These are phyloP conservation scores for Stegostoma tigrinum DNA, from an alignment of 2,113 vertebrate genomes.

Conservation along the genomic window DNA sequence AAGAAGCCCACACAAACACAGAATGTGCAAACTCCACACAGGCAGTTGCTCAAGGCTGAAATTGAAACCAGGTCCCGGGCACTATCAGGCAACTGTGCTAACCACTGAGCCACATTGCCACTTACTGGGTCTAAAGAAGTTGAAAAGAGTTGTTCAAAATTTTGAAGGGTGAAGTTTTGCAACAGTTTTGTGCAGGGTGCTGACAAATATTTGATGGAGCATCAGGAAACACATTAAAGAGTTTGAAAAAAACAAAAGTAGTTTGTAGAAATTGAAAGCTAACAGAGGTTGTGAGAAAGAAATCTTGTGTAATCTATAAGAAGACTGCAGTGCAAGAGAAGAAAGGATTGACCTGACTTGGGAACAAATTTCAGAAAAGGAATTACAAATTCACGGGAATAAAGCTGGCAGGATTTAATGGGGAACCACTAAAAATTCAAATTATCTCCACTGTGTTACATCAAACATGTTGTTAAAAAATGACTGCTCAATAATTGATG, in stretches of 20 bases:
- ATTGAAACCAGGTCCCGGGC: no score
- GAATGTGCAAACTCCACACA: no score
- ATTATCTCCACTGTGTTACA: not conserved
- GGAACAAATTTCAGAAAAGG: not conserved
- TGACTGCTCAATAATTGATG: not conserved
- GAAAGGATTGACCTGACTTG: not conserved
- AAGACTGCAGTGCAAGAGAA: not conserved
- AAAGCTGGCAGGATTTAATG: not conserved
- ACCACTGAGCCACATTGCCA: no score
- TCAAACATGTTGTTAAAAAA: not conserved
- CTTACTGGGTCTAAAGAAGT: not conserved
- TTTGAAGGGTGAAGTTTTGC: not conserved
- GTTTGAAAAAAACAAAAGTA: not conserved
- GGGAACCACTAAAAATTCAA: not conserved
- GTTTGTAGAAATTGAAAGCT: not conserved
- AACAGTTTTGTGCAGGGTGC: not conserved
- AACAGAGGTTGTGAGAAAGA: not conserved
- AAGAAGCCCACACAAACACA: no score
- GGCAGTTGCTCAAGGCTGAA: no score
- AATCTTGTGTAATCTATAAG: not conserved
- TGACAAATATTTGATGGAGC: not conserved
- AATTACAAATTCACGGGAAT: not conserved
- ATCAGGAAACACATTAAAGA: not conserved
- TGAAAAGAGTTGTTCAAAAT: not conserved
- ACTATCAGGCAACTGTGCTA: no score